Percentiles rank a stretch among this genome's conserved stretches.
Conservation (phyloP, 2,888 invertebrate genomes). For the Diarsia rubi region DNA sequence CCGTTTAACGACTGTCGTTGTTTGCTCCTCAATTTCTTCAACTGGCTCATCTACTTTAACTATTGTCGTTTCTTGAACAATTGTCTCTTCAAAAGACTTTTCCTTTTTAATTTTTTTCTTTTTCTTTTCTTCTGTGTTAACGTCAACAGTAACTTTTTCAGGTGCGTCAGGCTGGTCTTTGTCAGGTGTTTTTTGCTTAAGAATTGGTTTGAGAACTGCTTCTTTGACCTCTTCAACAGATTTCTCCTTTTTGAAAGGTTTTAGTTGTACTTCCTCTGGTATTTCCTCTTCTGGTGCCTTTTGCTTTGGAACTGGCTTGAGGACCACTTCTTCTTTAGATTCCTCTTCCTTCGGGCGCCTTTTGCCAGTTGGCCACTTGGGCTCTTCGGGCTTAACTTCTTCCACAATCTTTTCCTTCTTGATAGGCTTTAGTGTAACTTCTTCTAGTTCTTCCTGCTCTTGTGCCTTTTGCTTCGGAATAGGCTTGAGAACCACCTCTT, state of each 20-base stretch:
- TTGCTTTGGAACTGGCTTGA: constrained; percentile 76
- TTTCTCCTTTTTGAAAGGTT: constrained; percentile 73
- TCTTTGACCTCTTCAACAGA: constrained; percentile 65
- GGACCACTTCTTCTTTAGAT: constrained; percentile 55
- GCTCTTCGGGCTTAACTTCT: constrained; percentile 76
- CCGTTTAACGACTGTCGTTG: constrained; percentile 54
- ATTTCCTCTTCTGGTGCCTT: constrained; percentile 75
- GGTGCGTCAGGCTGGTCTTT: neutral
- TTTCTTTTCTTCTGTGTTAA: constrained; percentile 42
- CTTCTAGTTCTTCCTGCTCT: constrained; percentile 74
- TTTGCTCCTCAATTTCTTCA: constrained; percentile 66
- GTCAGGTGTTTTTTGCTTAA: constrained; percentile 29
- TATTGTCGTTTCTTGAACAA: constrained; percentile 52
- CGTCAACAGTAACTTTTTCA: constrained; percentile 32
- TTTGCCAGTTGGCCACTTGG: constrained; percentile 68
- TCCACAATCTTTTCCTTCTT: constrained; percentile 78
- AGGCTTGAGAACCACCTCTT: constrained; percentile 77
- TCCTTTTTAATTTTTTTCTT: constrained; percentile 62
- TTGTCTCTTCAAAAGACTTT: constrained; percentile 62
- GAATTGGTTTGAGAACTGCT: constrained; percentile 30
- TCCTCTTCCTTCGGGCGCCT: constrained; percentile 32
- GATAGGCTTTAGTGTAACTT: constrained; percentile 72
- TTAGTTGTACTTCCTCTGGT: constrained; percentile 84
- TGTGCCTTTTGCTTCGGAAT: constrained; percentile 79
- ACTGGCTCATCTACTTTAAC: constrained; percentile 49